Base-by-base conservation (phyloP, 35 echinoderm and acorn worm species). In the Ophioderma brevispina region DNA sequence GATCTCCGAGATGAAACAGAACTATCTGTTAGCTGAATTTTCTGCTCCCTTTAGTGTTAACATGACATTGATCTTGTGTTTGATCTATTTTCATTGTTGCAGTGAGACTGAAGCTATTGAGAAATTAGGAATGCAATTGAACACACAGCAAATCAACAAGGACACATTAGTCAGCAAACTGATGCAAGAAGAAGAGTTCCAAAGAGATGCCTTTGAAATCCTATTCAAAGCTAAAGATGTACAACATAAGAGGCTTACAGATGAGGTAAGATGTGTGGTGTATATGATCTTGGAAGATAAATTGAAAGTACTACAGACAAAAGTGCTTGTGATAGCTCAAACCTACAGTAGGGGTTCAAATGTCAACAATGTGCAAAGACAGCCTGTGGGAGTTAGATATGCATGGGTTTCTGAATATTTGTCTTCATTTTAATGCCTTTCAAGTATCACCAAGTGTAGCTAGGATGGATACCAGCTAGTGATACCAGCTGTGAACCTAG, bases 131-230 rank as follows among this genome's bases (percentile, higher is more conserved):
- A 41, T 35, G 17, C 83, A 82, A 34, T 52, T 95, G n/a, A 80
- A 83, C 31, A 55, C 79, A 14, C 91, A 91, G 46, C 82, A 95
- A 55, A 42, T 91, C 25, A 91, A 87, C 88, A 82, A 89, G 36
- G 88, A 95, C 28, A 41, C 31, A 36, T 80, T 95, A 11, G 84
- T 95, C 36, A 40, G 63, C 19, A 38, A 95, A 81, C 64, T 95
- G 13, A 95, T 95, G 93, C 76, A 95, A 42, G 93, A 90, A 28
- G 93, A 95, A 82, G 84, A 59, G n/a, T 95, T 95, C 89, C 93
- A 95, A 36, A 76, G 83, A 35, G 82, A 95, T 40, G 93, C 93
- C 33, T 95, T 95, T 87, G 78, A 95, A 75, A 90, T 81, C 18
- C 64, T 95, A 25, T 77, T 90, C 55, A 52, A 91, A 0, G 85